These are phyloP conservation scores for Patagioenas fasciata DNA, from an alignment of 2,113 vertebrate species.

Conservation along the genomic window DNA sequence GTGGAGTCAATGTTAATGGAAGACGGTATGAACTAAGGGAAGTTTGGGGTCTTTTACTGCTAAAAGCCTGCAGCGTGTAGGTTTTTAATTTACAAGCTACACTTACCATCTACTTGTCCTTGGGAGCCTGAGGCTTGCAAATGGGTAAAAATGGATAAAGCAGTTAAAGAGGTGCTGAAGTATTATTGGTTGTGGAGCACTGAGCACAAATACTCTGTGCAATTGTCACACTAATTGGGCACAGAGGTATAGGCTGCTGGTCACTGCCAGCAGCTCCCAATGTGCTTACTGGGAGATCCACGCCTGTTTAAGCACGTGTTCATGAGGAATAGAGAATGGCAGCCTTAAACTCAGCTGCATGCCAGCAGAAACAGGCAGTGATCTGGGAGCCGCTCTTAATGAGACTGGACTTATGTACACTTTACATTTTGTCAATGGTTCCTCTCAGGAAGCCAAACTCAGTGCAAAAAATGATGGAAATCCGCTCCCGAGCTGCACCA, in stretches of 20 bases:
- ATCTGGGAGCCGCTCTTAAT: neutral
- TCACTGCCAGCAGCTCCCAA: neutral
- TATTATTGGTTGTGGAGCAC: neutral
- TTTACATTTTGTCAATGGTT: neutral
- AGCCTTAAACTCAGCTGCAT: neutral
- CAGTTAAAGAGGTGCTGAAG: constrained; percentile 16
- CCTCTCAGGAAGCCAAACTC: neutral
- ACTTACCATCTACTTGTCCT: neutral
- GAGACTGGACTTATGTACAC: neutral
- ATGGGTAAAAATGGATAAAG: constrained; percentile 31
- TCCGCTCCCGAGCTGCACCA: accelerated
- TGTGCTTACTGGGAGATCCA: neutral
- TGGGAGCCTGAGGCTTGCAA: neutral
- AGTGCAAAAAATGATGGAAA: neutral
- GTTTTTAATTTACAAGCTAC: constrained; percentile 33
- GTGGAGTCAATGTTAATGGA: neutral
- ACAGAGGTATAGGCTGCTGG: neutral
- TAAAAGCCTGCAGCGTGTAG: constrained; percentile 5
- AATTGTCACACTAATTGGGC: neutral
- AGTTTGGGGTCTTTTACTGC: constrained; percentile 1
- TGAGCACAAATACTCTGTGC: neutral
- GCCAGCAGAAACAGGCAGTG: neutral
- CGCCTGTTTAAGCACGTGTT: accelerated
- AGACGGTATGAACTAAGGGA: neutral
- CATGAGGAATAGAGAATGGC: accelerated